Conservation (phyloP, 2,888 invertebrate species). For the Chaetogeoica ovagalla region DNA sequence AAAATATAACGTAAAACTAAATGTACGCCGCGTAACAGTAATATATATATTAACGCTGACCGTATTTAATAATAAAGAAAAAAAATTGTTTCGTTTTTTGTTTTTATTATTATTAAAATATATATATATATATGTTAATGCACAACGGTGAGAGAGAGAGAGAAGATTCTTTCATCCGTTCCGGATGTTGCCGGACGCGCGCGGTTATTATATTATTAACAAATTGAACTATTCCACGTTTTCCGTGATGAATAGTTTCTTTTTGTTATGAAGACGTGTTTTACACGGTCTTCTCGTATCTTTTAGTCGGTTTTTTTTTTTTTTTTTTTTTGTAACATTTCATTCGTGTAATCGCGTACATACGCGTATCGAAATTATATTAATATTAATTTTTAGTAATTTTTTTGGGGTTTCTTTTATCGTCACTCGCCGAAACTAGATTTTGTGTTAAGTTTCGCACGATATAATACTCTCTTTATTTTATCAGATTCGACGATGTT, state of each 20-base stretch:
- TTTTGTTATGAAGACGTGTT: not conserved
- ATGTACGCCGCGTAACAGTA: not conserved
- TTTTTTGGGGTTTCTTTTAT: no score
- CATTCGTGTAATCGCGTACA: not conserved
- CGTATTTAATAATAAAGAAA: not conserved
- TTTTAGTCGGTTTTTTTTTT: not conserved
- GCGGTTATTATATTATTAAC: not conserved
- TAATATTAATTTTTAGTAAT: no score
- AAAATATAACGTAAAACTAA: slow-evolving; percentile 5
- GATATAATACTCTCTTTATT: no score
- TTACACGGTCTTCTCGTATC: not conserved
- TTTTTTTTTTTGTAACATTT: not conserved
- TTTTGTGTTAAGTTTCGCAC: no score
- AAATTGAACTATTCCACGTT: not conserved
- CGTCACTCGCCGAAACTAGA: no score
- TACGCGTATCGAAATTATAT: no score
- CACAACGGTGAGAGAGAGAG: not conserved
- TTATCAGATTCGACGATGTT: no score
- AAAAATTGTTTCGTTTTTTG: not conserved
- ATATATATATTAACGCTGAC: not conserved
- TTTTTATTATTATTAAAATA: no score
- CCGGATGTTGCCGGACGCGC: slow-evolving; percentile 1
- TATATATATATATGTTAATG: not conserved
- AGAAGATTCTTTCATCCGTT: slow-evolving; percentile 20
- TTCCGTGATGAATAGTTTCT: slow-evolving; percentile 4